phyloP scores from a whole-genome alignment of 2,797 vertebrate species.

The Pogonophryne albipinna region DNA sequence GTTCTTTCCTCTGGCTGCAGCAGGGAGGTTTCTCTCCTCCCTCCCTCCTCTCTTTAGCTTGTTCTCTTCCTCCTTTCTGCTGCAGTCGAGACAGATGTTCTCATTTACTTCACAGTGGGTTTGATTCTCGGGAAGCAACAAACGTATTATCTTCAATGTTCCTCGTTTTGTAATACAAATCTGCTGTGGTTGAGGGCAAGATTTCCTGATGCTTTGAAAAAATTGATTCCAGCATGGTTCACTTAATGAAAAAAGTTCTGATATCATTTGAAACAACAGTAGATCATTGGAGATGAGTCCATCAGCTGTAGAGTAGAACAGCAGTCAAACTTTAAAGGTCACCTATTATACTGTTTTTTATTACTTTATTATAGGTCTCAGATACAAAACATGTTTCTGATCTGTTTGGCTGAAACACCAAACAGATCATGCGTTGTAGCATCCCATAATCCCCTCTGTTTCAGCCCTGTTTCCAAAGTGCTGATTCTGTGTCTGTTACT shows the following conservation, averaged over 20 bases:
- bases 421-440: no score
- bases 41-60: not conserved
- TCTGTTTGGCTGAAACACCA: not conserved
- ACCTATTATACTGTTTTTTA: no score
- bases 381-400: no score
- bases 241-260: not conserved
- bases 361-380: no score
- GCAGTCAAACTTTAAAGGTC: no score
- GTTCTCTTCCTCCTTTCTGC: not conserved
- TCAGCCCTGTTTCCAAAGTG: no score
- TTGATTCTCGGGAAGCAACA: slow-evolving; percentile 1
- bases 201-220: not conserved
- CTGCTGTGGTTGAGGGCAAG: not conserved
- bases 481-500: no score
- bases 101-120: not conserved
- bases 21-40: not conserved
- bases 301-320: not conserved
- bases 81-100: not conserved
- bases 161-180: not conserved
- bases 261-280: not conserved
- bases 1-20: slow-evolving; percentile 7
- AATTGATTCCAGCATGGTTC: not conserved
- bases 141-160: not conserved
- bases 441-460: no score
- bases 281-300: no score